Base-by-base conservation (phyloP, 2,113 vertebrate genomes). In the Otolemur garnettii region DNA sequence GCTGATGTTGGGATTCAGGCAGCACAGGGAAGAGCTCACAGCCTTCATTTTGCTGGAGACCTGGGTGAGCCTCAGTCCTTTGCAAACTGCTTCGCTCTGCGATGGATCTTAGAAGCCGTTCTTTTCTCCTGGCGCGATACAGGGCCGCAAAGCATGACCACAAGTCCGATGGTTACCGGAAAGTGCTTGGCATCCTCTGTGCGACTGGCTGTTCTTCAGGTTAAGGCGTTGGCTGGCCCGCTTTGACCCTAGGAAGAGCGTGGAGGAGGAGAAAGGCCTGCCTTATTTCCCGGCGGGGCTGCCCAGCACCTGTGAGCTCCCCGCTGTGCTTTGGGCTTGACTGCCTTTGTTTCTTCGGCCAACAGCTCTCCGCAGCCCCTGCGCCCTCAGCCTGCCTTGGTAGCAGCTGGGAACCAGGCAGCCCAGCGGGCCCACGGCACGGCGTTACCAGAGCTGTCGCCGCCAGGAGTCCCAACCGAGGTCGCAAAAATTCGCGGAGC, bases 241-340 rank as follows among this genome's bases (percentile, higher is more conserved):
- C 77, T 96, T 87, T 42, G 90, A 74, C 50, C 75, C 3, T 33
- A 91, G 94, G 95, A 88, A 30, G 86, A 79, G 68, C 17, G 35
- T 59, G 87, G 71, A 97, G 42, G 74, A 95, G 93, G 92, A 85
- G 80, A 86, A 55, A 15, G 75, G 59, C 92, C 64, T 11, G 82
- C 24, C 66, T 38, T 68, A 15, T 72, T 66, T 26, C 87, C 57
- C 15, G 1, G 53, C 2, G 2, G 10, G 83, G 55, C 45, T 45
- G 68, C 74, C 0, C 26, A 14, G 93, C 96, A 98, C 97, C 98
- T 97, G 97, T 97, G 96, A 92, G 72, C 87, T 90, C 75, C 91
- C 64, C 88, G 26, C 95, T 19, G 84, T 42, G 59, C 87, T 57
- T 26, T 1, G 9, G 60, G 60, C 69, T 5, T 0, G 0, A 59